Base-by-base conservation (phyloP, 2,113 vertebrate genomes). In the Oenanthe melanoleuca region DNA sequence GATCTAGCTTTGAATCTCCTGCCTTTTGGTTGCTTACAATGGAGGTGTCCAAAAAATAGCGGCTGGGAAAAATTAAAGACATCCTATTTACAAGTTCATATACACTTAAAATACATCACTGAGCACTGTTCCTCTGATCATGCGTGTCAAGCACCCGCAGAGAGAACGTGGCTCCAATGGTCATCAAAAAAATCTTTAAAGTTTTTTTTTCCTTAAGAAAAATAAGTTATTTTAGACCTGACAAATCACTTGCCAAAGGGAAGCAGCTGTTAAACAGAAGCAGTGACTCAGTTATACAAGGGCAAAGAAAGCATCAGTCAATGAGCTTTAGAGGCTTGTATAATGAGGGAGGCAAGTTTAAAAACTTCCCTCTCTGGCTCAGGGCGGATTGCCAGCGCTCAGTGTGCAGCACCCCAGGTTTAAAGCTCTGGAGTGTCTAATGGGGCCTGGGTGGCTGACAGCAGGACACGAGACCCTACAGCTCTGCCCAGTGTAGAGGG, bases 181-280 rank as follows among this genome's bases (percentile, higher is more conserved):
- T 85, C 80, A 93, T 73, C 37, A 69, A 83, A 91, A 89, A 93
- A 87, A 59, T 73, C 47, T 91, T 86, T 59, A 21, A 50, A 34
- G 21, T 44, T 83, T 71, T 50, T 72, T 74, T 72, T 71, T 79
- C 38, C 65, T 94, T 88, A 95, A 95, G 96, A 96, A 96, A 97
- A 94, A 95, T 86, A 96, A 95, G 92, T 96, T 97, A 93, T 91
- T 91, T 95, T 81, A 86, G 89, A 93, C 74, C 70, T 93, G 92
- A 93, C 92, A 90, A 94, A 91, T 93, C 94, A 88, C 59, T 94
- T 71, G 85, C 94, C 83, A 86, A 91, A 91, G 70, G 67, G 90
- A 96, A 95, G 86, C 93, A 95, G 95, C 89, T 93, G 89, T 96
- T 97, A 88, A 95, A 95, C 75, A 92, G 92, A 92, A 95, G 96